These are phyloP conservation scores for Hirudo medicinalis DNA, from an alignment of 1,140 invertebrate species.

Conservation along the genomic window DNA sequence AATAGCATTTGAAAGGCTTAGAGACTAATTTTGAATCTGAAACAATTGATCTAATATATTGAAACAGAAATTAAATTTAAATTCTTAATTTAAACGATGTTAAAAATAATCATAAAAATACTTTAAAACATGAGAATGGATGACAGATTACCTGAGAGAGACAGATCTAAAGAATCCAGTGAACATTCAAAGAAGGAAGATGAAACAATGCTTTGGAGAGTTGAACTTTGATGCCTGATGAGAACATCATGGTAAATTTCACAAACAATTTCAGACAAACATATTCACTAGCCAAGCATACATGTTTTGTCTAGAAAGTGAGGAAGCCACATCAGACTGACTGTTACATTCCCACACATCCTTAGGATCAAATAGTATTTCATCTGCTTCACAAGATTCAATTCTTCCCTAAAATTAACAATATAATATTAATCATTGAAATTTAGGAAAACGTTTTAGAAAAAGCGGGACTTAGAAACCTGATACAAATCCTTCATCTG, in stretches of 20 bases:
- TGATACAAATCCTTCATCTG: constrained; percentile 89
- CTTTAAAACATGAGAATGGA: no score
- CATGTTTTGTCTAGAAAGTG: neutral
- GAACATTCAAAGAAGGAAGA: neutral
- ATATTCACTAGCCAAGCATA: neutral
- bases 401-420: neutral
- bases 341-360: constrained; percentile 34
- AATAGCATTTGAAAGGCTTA: neutral
- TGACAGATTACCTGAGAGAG: neutral
- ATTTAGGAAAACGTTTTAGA: neutral
- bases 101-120: neutral
- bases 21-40: neutral
- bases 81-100: neutral
- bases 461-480: constrained; percentile 23
- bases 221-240: neutral
- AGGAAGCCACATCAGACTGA: constrained; percentile 18
- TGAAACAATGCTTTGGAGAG: constrained; percentile 7
- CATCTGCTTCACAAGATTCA: constrained; percentile 28
- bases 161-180: neutral
- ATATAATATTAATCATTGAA: constrained; percentile 5
- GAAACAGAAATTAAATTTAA: neutral
- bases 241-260: neutral
- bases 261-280: neutral
- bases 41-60: neutral
- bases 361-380: constrained; percentile 36